A percentile compares a stretch with the other conserved stretches of the same genome.
Conservation (phyloP, 2,888 invertebrate species). For the Caenorhabditis becei region DNA sequence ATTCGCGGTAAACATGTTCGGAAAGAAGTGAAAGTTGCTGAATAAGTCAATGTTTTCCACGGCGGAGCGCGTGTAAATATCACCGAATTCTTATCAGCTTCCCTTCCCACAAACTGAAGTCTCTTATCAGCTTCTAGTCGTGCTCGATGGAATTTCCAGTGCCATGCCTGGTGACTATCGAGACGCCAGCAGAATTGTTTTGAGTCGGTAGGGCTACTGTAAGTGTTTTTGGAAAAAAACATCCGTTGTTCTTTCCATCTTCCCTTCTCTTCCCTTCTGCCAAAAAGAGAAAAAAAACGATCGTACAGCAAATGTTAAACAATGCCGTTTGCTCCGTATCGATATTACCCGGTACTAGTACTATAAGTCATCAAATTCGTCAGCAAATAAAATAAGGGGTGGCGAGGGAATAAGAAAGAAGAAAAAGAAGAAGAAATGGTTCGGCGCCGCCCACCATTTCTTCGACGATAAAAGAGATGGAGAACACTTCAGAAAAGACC, state of each 20-base stretch:
- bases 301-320: slow-evolving; percentile 51
- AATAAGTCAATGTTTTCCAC: background rate
- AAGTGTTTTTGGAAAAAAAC: slow-evolving; percentile 2
- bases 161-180: background rate
- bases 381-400: slow-evolving; percentile 55
- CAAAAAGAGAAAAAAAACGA: slow-evolving; percentile 2
- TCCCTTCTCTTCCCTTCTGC: slow-evolving; percentile 6
- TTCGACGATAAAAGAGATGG: slow-evolving; percentile 59
- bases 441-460: slow-evolving; percentile 37
- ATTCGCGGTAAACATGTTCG: background rate
- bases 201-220: background rate
- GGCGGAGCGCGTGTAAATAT: slow-evolving; percentile 13
- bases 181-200: too few species aligned
- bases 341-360: slow-evolving; percentile 53
- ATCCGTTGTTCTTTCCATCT: slow-evolving; percentile 5
- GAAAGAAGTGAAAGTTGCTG: slow-evolving; percentile 1
- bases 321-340: slow-evolving; percentile 47
- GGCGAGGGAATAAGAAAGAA: slow-evolving; percentile 23
- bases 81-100: slow-evolving; percentile 40
- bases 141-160: background rate
- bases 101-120: background rate
- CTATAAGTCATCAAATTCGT: slow-evolving; percentile 61
- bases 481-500: slow-evolving; percentile 55
- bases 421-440: slow-evolving; percentile 29
- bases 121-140: slow-evolving; percentile 3